These are phyloP conservation scores for Oncopodura yosiiana DNA, from an alignment of 1,140 invertebrate species.

Conservation along the genomic window DNA sequence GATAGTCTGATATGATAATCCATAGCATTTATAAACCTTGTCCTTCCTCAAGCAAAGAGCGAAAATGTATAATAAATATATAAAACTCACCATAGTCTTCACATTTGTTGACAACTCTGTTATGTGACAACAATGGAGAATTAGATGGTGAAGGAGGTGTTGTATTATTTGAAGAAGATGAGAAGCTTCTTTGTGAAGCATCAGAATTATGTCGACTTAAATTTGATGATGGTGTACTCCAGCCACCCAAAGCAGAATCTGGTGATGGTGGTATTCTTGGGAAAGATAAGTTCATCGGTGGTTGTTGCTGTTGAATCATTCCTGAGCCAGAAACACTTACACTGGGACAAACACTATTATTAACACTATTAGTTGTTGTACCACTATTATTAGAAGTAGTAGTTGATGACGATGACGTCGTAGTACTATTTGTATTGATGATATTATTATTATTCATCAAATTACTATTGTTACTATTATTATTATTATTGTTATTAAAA, in stretches of 20 bases:
- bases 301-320: slow-evolving; percentile 33
- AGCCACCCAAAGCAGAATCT: slow-evolving; percentile 49
- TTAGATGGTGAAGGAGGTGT: slow-evolving; percentile 63
- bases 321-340: too few species aligned
- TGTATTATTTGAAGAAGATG: slow-evolving; percentile 47
- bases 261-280: slow-evolving; percentile 59
- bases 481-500: neutral
- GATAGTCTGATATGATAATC: too few species aligned
- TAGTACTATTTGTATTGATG: neutral
- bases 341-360: too few species aligned
- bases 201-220: slow-evolving; percentile 80
- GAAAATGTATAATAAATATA: neutral
- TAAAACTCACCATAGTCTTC: slow-evolving; percentile 31
- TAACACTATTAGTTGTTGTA: too few species aligned
- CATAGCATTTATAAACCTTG: too few species aligned
- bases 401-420: too few species aligned
- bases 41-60: too few species aligned
- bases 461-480: neutral
- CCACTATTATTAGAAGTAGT: too few species aligned
- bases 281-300: slow-evolving; percentile 61
- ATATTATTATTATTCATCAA: slow-evolving; percentile 2
- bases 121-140: slow-evolving; percentile 61
- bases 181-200: slow-evolving; percentile 65
- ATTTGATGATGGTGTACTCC: slow-evolving; percentile 54
- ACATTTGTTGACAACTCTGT: slow-evolving; percentile 35